These are phyloP conservation scores for Synanceia verrucosa DNA, from an alignment of 2,797 vertebrate species.

Conservation along the genomic window DNA sequence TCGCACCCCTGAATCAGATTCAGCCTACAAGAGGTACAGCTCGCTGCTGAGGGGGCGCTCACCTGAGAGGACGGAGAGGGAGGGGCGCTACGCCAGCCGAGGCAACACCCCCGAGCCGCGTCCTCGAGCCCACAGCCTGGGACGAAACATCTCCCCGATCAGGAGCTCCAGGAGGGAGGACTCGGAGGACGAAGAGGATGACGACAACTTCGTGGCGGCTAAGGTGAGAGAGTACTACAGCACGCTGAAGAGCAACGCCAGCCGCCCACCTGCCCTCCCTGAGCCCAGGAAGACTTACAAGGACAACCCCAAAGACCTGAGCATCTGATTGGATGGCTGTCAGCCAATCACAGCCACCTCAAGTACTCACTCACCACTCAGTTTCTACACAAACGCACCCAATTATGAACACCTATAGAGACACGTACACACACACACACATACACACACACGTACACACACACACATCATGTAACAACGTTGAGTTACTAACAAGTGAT, in stretches of 20 bases:
- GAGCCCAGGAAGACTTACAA: slow-evolving; percentile 91
- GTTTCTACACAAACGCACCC: slow-evolving; percentile 58
- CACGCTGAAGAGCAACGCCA: slow-evolving; percentile 73
- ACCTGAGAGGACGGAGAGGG: slow-evolving; percentile 58
- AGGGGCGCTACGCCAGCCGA: slow-evolving; percentile 39
- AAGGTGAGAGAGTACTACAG: slow-evolving; percentile 86
- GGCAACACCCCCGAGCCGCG: slow-evolving; percentile 78
- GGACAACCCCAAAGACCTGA: slow-evolving; percentile 96
- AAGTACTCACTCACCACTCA: slow-evolving; percentile 51
- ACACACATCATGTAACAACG: slow-evolving; percentile 62
- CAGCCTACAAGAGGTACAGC: slow-evolving; percentile 77
- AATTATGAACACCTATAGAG: slow-evolving; percentile 33
- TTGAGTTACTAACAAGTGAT: slow-evolving; percentile 76
- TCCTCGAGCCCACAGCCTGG: slow-evolving; percentile 78
- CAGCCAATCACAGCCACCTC: slow-evolving; percentile 51
- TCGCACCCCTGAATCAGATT: slow-evolving; percentile 76
- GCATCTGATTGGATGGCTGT: slow-evolving; percentile 87
- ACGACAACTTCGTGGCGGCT: slow-evolving; percentile 70
- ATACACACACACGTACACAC: slow-evolving; percentile 5
- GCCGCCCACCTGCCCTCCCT: slow-evolving; percentile 66
- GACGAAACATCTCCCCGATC: slow-evolving; percentile 86
- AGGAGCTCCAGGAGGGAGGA: slow-evolving; percentile 80
- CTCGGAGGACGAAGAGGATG: slow-evolving; percentile 86
- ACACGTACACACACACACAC: too few species aligned
- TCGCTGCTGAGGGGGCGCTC: slow-evolving; percentile 80